Base-by-base conservation (phyloP, 2,797 vertebrate genomes). In the Eutrigla gurnardus region DNA sequence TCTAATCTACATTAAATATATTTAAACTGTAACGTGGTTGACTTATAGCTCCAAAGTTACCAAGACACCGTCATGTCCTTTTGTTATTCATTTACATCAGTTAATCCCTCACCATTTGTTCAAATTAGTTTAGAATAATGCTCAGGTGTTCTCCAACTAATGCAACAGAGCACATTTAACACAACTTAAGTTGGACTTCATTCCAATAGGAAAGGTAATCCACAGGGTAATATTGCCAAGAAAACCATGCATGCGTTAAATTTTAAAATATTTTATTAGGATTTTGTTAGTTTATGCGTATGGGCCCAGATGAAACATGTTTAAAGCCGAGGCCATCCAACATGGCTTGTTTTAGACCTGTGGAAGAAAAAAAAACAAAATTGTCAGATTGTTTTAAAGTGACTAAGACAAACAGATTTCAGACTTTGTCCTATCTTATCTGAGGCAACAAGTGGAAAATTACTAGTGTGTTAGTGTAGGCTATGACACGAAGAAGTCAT, bases 241-340 rank as follows among this genome's bases (percentile, higher is more conserved):
- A 55, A 83, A 32, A 37, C 5, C 33, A 55, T 5, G 4, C 10
- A 58, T 25, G 2, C 7, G 18, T 54, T 17, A 75, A 43, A 7
- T 68, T 0, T 3, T 62, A 78, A 78, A 81, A 60, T 3, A 0
- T 10, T 77, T 89, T 85, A 83, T 85, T 76, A 15, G 7, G 7
- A 4, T 52, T 75, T 32, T n/a, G 2, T 61, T 13, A 64, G 10
- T 0, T 65, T 7, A 88, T 15, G 3, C 73, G 18, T 55, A 96
- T 82, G 49, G 90, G 89, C 88, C 94, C 92, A 6, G 91, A 92
- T 13, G 95, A 92, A 0, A 90, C 81, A 0, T 50, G 78, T 17
- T 75, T 84, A 9, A 39, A 78, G 0, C 1, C 25, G 0, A 40
- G 42, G 0, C 4, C 58, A 3, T 86, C 37, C 2, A 72, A 49